Evolutionary conservation across 1,140 invertebrate species (phyloP), one percentile per base, ranked within the genome.

Genomic region (Whitmania pigra): DNA sequence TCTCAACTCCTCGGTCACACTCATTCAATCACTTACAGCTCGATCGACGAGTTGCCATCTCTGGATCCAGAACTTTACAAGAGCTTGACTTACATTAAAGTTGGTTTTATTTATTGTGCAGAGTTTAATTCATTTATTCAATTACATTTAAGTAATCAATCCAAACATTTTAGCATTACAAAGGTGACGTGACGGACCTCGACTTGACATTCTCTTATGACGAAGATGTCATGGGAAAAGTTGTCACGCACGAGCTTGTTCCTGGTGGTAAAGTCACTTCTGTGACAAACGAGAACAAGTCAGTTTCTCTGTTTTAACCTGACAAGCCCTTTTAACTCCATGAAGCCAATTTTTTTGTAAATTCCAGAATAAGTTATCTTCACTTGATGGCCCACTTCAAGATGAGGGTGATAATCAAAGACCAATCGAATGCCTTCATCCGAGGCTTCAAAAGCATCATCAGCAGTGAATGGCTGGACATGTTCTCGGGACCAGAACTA

Each of bases 381-480:
- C 96, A 99, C 82, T 84, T 93, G 75, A 97, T 99, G 93, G 96
- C 97, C 4, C 93, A 95, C 81, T 98, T 97, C 81, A 88, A 94
- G 74, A 96, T 99, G 90, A 91, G 97, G 78, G 89, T 89, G 9
- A 95, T 98, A 85, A 83, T 83, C 31, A 78, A 78, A 77, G 91
- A 97, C 71, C 97, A 99, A 84, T 94, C 93, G 0, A 87, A 89
- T 57, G 92, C 94, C 11, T 99, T 99, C 79, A 93, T 96, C 49
- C 88, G 89, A 77, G 97, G 97, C 4, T 99, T 99, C 80, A 87
- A 93, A 74, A 91, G 92, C 11, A 91, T 99, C 70, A 90, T 99
- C 54, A 94, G 93, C 82, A 87, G 88, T 0, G 93, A 97, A 74
- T 99, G 95, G 94, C 82, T 99, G 15, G 87, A 89, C 0, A 85